A percentile compares a stretch with the other conserved stretches of the same genome.
These are phyloP conservation scores for Macrosiphum euphorbiae DNA, from an alignment of 2,888 invertebrate species.

Conservation along the genomic window DNA sequence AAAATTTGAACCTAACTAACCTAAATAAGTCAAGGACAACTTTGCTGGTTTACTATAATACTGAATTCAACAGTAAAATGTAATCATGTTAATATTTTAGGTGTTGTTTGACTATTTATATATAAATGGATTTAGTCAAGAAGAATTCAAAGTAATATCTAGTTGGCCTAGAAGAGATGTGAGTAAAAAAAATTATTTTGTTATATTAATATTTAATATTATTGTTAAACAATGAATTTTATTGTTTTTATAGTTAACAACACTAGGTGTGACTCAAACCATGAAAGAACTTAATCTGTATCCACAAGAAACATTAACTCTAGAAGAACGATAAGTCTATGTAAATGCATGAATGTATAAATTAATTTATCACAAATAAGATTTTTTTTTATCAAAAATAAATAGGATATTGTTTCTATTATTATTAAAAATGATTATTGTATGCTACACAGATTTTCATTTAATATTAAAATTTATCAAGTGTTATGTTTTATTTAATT, in stretches of 20 bases:
- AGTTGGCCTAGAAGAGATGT: slow-evolving; percentile 97
- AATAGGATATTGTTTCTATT: slow-evolving; percentile 47
- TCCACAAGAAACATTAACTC: slow-evolving; percentile 94
- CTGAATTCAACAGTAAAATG: background rate
- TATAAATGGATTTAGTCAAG: slow-evolving; percentile 88
- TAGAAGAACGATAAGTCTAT: slow-evolving; percentile 87
- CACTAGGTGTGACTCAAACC: slow-evolving; percentile 81
- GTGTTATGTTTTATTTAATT: slow-evolving; percentile 27
- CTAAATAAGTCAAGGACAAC: background rate
- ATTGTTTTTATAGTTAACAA: slow-evolving; percentile 78
- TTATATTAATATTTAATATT: background rate
- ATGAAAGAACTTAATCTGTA: slow-evolving; percentile 87
- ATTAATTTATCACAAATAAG: slow-evolving; percentile 22
- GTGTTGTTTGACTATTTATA: slow-evolving; percentile 88
- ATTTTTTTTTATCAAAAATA: slow-evolving; percentile 31
- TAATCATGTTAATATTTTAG: slow-evolving; percentile 71
- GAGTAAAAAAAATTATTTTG: slow-evolving; percentile 72
- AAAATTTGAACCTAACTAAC: background rate
- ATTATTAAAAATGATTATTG: slow-evolving; percentile 49
- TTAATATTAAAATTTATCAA: slow-evolving; percentile 42
- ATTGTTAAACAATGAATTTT: slow-evolving; percentile 37
- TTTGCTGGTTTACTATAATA: background rate
- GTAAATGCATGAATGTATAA: slow-evolving; percentile 59
- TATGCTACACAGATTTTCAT: slow-evolving; percentile 35
- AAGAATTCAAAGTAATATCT: slow-evolving; percentile 91